phyloP scores from a whole-genome alignment of 1,140 invertebrate genomes.

The Philaenus spumarius region DNA sequence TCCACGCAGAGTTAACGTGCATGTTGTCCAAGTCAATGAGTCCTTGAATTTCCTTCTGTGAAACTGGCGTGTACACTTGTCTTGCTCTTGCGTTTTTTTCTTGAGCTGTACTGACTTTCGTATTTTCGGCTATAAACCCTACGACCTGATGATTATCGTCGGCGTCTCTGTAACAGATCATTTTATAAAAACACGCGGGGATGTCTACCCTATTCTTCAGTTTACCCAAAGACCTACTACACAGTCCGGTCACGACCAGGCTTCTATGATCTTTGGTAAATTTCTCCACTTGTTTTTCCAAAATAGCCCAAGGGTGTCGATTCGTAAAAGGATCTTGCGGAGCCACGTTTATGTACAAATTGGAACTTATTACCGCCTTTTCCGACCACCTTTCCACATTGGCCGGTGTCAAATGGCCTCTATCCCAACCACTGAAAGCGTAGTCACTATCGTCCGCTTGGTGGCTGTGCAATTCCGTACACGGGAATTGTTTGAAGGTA shows the following conservation, averaged over 20 bases:
- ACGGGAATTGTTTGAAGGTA: background rate
- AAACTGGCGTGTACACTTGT: background rate
- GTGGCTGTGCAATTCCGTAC: background rate
- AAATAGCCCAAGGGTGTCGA: constrained; percentile 3
- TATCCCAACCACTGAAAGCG: background rate
- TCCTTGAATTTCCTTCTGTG: background rate
- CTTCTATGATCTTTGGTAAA: background rate
- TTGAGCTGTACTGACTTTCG: background rate
- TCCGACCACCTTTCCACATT: constrained; percentile 13
- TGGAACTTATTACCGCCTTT: constrained; percentile 11
- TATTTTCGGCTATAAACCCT: background rate
- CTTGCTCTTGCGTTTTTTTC: background rate
- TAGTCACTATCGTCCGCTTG: constrained; percentile 3
- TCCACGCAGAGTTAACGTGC: background rate
- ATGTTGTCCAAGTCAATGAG: background rate
- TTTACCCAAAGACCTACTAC: background rate
- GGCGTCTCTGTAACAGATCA: background rate
- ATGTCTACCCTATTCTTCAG: background rate
- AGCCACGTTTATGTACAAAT: constrained; percentile 17
- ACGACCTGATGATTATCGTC: background rate
- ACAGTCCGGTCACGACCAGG: constrained; percentile 9
- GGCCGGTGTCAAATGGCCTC: constrained; percentile 19
- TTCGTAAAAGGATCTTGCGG: constrained; percentile 14
- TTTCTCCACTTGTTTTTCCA: background rate
- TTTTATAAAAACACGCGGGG: background rate